Evolutionary conservation across 2,797 vertebrate species (phyloP).

Genomic region (Malacoraja senta): DNA sequence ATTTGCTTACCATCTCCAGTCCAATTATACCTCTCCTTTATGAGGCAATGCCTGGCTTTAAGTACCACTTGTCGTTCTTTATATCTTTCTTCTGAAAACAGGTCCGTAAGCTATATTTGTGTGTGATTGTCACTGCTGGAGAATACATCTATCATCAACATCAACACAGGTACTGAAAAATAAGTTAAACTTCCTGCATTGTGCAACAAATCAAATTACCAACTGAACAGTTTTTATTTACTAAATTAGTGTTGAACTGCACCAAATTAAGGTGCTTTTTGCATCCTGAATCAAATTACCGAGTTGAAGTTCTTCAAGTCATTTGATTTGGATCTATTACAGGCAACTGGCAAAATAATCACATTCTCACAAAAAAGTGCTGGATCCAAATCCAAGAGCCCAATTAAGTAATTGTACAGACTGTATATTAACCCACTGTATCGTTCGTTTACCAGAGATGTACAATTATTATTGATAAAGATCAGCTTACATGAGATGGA

Average conservation of each 20-base stretch:
- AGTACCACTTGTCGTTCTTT: neutral
- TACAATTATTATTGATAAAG: neutral
- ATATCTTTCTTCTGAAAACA: neutral
- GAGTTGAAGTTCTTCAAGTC: neutral
- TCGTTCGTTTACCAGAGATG: neutral
- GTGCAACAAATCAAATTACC: neutral
- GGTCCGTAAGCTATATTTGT: neutral
- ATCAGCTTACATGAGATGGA: neutral
- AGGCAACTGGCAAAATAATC: neutral
- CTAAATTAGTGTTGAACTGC: neutral
- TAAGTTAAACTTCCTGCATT: neutral
- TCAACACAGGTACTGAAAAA: neutral
- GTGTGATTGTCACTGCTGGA: neutral
- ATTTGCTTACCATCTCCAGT: neutral
- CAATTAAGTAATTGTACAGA: neutral
- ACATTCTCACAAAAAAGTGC: neutral
- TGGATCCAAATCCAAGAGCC: neutral
- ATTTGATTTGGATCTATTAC: neutral
- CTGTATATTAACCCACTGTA: neutral
- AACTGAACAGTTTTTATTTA: neutral
- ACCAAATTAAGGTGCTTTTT: neutral
- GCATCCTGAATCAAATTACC: neutral
- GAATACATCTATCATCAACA: neutral
- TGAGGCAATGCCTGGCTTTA: neutral
- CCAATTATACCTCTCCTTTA: neutral